These are phyloP conservation scores for Salvelinus sp. DNA, from an alignment of 2,113 vertebrate species.

Conservation along the genomic window DNA sequence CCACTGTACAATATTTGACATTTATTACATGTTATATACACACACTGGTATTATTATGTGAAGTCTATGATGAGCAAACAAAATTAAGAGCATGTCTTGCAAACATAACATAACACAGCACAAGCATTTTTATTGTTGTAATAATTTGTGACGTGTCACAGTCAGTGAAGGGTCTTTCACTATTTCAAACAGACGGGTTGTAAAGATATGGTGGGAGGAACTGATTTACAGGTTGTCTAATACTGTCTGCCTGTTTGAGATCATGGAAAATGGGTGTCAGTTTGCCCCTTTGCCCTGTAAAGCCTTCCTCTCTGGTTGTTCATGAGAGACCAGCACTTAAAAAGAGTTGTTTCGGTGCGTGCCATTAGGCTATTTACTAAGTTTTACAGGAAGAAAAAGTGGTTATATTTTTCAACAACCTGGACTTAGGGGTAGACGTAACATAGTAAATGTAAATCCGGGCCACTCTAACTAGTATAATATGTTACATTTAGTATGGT, in stretches of 20 bases:
- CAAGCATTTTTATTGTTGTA: background rate
- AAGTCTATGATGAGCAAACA: background rate
- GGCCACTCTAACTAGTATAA: too few relatives aligned
- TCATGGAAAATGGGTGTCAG: conserved; percentile 39
- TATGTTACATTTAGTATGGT: too few relatives aligned
- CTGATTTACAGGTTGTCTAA: background rate
- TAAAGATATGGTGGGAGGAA: background rate
- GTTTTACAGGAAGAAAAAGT: too few relatives aligned
- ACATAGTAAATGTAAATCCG: too few relatives aligned
- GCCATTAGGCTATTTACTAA: too few relatives aligned
- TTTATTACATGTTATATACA: background rate
- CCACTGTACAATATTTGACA: background rate
- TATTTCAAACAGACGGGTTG: too few relatives aligned
- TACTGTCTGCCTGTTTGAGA: conserved; percentile 50
- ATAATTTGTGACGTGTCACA: background rate
- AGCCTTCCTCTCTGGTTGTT: conserved; percentile 55
- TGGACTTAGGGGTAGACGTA: too few relatives aligned
- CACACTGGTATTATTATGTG: too few relatives aligned
- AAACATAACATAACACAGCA: background rate
- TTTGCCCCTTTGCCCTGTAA: conserved; percentile 33
- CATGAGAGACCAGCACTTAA: conserved; percentile 24
- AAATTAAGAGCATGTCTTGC: conserved; percentile 20
- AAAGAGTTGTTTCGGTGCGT: too few relatives aligned
- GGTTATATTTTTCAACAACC: too few relatives aligned
- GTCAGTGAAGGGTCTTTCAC: background rate